These are phyloP conservation scores for Synergus japonicus DNA, from an alignment of 2,888 invertebrate genomes.

Conservation along the genomic window DNA sequence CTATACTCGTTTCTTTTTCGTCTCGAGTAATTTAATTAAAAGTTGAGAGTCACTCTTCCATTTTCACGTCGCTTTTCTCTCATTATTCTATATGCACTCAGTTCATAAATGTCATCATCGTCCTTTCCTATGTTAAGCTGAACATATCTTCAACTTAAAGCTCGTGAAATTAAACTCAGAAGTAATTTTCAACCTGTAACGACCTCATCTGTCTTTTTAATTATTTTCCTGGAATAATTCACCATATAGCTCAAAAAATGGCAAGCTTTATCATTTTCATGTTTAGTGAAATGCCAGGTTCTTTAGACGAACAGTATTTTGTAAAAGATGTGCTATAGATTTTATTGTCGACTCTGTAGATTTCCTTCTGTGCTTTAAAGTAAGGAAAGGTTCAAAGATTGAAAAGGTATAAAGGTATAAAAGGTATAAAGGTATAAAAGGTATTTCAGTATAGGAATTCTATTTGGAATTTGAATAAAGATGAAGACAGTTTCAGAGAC, in stretches of 20 bases:
- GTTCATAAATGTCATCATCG: background rate
- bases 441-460: background rate
- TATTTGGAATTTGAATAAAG: background rate
- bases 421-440: too few species aligned
- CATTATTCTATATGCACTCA: background rate
- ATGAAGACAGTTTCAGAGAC: background rate
- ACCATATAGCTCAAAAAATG: too few species aligned
- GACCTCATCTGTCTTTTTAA: background rate
- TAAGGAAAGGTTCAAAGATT: too few species aligned
- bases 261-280: too few species aligned
- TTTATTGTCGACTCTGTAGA: too few species aligned
- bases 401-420: too few species aligned
- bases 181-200: background rate
- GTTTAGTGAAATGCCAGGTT: too few species aligned
- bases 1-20: background rate
- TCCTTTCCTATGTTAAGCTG: background rate
- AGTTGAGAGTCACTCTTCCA: constrained; percentile 2
- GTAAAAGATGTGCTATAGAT: too few species aligned
- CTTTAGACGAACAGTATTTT: too few species aligned
- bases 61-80: background rate
- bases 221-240: background rate
- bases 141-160: background rate
- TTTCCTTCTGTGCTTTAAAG: too few species aligned
- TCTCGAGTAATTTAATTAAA: background rate
- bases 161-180: background rate